phyloP scores from a whole-genome alignment of 2,797 vertebrate species.

The Carapus acus region DNA sequence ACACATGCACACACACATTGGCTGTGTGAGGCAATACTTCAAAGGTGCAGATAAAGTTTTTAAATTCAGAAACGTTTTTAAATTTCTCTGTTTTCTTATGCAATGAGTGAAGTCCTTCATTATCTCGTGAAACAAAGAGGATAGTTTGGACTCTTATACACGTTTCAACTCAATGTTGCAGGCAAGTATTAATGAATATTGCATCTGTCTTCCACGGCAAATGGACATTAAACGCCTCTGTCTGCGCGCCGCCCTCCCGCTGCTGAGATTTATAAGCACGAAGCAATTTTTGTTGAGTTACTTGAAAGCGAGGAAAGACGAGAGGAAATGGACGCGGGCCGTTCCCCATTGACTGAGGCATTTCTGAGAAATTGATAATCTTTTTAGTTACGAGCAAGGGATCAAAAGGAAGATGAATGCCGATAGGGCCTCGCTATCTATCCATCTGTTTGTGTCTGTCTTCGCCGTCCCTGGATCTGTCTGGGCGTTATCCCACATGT shows the following conservation, averaged over 20 bases:
- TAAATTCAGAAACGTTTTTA: no score
- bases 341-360: conserved; percentile 53
- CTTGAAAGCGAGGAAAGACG: conserved; percentile 32
- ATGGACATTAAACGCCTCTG: neutral
- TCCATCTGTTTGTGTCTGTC: conserved; percentile 51
- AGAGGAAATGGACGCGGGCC: conserved; percentile 45
- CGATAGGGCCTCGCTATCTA: conserved; percentile 42
- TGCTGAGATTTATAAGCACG: conserved; percentile 19
- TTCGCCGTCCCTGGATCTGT: conserved; percentile 36
- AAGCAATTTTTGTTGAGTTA: conserved; percentile 31
- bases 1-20: conserved; percentile 1
- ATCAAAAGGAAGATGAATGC: conserved; percentile 59
- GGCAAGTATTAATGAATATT: neutral
- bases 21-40: conserved; percentile 16
- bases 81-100: no score
- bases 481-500: conserved; percentile 41
- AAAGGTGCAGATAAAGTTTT: conserved; percentile 16
- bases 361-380: conserved; percentile 57
- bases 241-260: conserved; percentile 18
- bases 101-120: conserved; percentile 3
- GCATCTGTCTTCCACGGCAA: neutral
- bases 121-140: neutral
- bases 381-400: conserved; percentile 49
- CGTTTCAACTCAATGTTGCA: no score
- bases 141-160: no score